Evolutionary conservation across 2,113 vertebrate genomes (phyloP).

Genomic region (Elgaria multicarinata): DNA sequence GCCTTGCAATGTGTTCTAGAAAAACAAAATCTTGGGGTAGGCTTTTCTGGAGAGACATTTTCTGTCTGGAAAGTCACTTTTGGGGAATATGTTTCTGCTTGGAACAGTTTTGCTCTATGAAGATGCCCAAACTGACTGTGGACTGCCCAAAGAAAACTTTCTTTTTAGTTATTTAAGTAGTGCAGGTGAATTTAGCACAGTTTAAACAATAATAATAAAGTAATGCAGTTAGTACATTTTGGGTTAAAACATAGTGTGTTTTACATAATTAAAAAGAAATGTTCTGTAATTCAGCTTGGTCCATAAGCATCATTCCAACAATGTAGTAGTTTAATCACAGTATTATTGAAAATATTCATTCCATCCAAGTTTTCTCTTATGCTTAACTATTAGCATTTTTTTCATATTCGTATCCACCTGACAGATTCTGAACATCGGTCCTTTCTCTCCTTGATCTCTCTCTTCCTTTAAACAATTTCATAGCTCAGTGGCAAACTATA

Average conservation of each 20-base stretch:
- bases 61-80: slow-evolving; percentile 20
- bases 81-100: background rate
- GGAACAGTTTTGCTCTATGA: background rate
- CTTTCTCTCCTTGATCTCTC: background rate
- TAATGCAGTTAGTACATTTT: slow-evolving; percentile 16
- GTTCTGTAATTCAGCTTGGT: background rate
- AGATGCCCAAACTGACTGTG: background rate
- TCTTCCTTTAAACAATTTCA: background rate
- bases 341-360: background rate
- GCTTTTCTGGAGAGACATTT: slow-evolving; percentile 11
- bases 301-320: background rate
- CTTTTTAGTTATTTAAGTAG: background rate
- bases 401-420: background rate
- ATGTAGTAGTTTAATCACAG: background rate
- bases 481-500: background rate
- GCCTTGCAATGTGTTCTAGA: slow-evolving; percentile 16
- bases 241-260: background rate
- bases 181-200: background rate
- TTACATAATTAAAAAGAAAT: background rate
- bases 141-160: background rate
- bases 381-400: background rate
- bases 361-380: background rate
- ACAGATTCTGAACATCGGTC: background rate
- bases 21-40: slow-evolving; percentile 22
- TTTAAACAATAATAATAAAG: background rate